Base-by-base conservation (phyloP, 2,113 vertebrate species). In the Puntigrus tetrazona region DNA sequence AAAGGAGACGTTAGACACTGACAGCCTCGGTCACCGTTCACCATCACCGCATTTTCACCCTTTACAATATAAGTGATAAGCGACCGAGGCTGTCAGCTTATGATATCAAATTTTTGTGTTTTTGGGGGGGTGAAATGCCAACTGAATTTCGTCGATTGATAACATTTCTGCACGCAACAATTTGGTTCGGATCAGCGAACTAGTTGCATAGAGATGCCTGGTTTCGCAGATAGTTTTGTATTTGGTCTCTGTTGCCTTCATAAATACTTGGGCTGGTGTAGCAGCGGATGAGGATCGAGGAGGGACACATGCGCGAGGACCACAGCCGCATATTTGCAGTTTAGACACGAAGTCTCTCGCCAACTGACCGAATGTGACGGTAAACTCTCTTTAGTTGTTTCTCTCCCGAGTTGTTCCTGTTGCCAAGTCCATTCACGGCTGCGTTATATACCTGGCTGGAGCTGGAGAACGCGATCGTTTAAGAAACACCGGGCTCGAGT, bases 301-400 rank as follows among this genome's bases (percentile, higher is more conserved):
- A 41, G 76, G n/a, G 22, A 59, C 34, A 57, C 31, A 6, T 29
- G 27, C 9, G 74, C 18, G 74, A 55, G 18, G 10, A 25, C 69
- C n/a, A 74, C 70, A 74, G n/a, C 7, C 13, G 31, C 20, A 16
- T 72, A 22, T 81, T 75, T 76, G 69, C 72, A 86, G 85, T 82
- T 67, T 29, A 70, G 76, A 65, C 79, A 77, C 85, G 61, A 77
- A 82, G 22, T 10, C 61, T 31, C n/a, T 55, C 79, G 25, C 61
- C 29, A 74, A 74, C 63, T 11, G 77, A 25, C 18, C 63, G 52
- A 55, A 78, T 31, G 79, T 69, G 84, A 65, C 27, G 22, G 63
- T 47, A 83, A 83, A 36, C 52, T 52, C 27, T 22, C 18, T 63
- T 9, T 25, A 14, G 70, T 65, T 70, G 47, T 59, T 82, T 52